Percentiles rank a stretch among this genome's conserved stretches.
phyloP scores from a whole-genome alignment of 2,797 vertebrate species.

The Pterois miles region DNA sequence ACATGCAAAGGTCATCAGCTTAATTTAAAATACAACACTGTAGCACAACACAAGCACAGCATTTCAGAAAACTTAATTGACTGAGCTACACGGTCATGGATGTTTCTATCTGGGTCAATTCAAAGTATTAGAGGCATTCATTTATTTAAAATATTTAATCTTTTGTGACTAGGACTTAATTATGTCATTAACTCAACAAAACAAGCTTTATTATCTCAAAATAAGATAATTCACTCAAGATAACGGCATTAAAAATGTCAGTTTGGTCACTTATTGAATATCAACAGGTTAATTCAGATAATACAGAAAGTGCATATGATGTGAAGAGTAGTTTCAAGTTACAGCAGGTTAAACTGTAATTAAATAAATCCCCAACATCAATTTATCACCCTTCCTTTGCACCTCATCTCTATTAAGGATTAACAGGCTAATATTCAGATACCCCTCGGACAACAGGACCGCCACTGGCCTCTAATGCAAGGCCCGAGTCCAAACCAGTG shows the following conservation, averaged over 20 bases:
- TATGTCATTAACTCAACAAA: background rate
- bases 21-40: background rate
- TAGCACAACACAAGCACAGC: background rate
- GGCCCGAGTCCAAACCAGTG: conserved; percentile 47
- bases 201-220: background rate
- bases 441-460: conserved; percentile 47
- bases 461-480: background rate
- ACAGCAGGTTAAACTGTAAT: background rate
- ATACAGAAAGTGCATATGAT: background rate
- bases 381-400: conserved; percentile 11
- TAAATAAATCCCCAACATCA: background rate
- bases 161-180: too few species aligned
- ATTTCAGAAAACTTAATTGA: background rate
- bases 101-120: background rate
- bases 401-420: conserved; percentile 35
- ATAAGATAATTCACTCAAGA: background rate
- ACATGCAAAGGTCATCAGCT: background rate
- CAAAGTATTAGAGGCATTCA: background rate
- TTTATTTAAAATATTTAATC: background rate
- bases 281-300: background rate
- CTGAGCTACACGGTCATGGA: background rate
- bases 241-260: background rate
- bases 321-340: background rate
- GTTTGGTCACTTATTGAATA: background rate
- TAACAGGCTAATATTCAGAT: conserved; percentile 35